These are phyloP conservation scores for Pogonophryne albipinna DNA, from an alignment of 2,797 vertebrate genomes.

Conservation along the genomic window DNA sequence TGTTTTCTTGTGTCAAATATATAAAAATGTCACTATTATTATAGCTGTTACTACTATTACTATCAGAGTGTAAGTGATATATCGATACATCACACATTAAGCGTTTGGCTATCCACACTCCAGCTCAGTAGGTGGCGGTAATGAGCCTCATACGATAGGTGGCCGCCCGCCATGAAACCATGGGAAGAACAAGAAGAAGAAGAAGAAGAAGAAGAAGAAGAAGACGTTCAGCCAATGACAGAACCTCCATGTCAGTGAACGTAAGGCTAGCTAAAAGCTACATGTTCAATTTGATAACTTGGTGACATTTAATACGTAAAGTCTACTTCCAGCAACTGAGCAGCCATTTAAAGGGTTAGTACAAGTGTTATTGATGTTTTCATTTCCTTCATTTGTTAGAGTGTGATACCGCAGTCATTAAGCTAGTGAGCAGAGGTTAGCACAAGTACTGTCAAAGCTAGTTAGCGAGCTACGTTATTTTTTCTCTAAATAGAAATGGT, in stretches of 20 bases:
- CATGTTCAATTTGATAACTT: neutral
- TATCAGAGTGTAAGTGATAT: no score
- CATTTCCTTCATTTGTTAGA: neutral
- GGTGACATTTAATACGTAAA: neutral
- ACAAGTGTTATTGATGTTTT: accelerated
- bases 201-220: no score
- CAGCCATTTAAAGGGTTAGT: slow-evolving; percentile 55
- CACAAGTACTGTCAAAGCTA: neutral
- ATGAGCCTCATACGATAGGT: no score
- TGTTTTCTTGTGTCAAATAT: no score
- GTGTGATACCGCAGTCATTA: neutral
- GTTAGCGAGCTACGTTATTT: slow-evolving; percentile 3
- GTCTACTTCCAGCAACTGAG: neutral
- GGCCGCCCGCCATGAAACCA: no score
- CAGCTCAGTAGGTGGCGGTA: no score
- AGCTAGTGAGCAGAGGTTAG: slow-evolving; percentile 6
- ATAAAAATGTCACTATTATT: no score
- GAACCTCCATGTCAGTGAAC: neutral
- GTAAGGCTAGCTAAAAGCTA: slow-evolving; percentile 24
- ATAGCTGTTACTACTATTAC: no score
- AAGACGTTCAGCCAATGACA: slow-evolving; percentile 53
- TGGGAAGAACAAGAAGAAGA: no score
- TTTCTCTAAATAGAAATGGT: neutral
- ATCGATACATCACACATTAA: no score
- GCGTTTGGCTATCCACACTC: no score